Percentiles rank a stretch among this genome's conserved stretches.
phyloP scores from a whole-genome alignment of 2,797 vertebrate species.

The Pygocentrus nattereri region DNA sequence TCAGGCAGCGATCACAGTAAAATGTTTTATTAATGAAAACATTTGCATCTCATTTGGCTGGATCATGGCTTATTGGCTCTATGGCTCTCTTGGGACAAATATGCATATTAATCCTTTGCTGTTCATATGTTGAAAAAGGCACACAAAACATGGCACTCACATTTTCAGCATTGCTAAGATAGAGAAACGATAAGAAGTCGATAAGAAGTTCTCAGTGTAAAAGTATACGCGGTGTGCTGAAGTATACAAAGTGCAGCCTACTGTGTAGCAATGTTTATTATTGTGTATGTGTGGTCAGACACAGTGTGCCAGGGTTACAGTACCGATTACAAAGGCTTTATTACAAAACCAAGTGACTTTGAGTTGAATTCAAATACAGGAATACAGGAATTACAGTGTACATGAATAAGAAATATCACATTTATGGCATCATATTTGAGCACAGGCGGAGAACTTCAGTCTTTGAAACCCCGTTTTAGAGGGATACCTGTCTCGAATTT shows the following conservation, averaged over 20 bases:
- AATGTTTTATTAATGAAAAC: slow-evolving; percentile 77
- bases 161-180: slow-evolving; percentile 69
- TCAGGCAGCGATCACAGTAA: slow-evolving; percentile 63
- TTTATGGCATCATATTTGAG: slow-evolving; percentile 16
- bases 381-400: slow-evolving; percentile 62
- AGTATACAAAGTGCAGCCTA: neutral
- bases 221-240: neutral
- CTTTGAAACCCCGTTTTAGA: slow-evolving; percentile 22
- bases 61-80: slow-evolving; percentile 78
- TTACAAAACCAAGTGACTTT: slow-evolving; percentile 14
- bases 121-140: slow-evolving; percentile 78
- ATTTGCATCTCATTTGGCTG: slow-evolving; percentile 77
- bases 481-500: neutral
- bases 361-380: slow-evolving; percentile 64
- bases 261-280: neutral
- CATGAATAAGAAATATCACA: slow-evolving; percentile 3
- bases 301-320: slow-evolving; percentile 50
- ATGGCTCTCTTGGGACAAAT: slow-evolving; percentile 78
- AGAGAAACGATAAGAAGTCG: slow-evolving; percentile 49
- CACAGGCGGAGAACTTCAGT: neutral
- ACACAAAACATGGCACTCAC: slow-evolving; percentile 73
- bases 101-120: slow-evolving; percentile 76
- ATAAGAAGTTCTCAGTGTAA: too few relatives aligned
- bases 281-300: slow-evolving; percentile 14
- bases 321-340: slow-evolving; percentile 11